Evolutionary conservation across 30 jellyfish, hydroid and myxozoan species (phyloP).

Genomic region (Aurelia aurita): DNA sequence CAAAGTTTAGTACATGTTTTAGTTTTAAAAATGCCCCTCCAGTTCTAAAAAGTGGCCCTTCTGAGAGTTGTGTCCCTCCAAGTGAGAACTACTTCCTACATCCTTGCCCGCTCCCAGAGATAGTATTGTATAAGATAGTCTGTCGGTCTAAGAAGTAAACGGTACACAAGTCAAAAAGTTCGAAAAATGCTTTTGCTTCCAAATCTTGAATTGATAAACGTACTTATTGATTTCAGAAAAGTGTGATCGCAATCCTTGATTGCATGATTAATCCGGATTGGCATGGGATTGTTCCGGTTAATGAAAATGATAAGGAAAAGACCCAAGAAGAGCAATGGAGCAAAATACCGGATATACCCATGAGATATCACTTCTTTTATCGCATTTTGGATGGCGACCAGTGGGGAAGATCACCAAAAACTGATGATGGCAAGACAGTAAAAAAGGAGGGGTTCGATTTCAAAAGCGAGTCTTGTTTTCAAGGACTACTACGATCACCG

Average conservation of each 20-base stretch:
- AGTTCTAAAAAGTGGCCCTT: too few species aligned
- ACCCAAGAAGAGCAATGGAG: constrained; percentile 67
- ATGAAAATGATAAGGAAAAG: constrained; percentile 56
- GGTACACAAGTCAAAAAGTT: too few species aligned
- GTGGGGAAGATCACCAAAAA: constrained; percentile 75
- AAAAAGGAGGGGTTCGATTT: constrained; percentile 42
- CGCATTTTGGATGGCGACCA: constrained; percentile 89
- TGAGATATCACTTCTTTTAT: constrained; percentile 83
- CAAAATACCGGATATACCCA: constrained; percentile 78
- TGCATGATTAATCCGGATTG: constrained; percentile 89
- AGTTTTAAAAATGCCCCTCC: too few species aligned
- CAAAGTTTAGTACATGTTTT: too few species aligned
- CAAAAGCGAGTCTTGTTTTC: constrained; percentile 66
- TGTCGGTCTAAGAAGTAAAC: too few species aligned
- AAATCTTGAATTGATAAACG: too few species aligned
- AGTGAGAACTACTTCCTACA: too few species aligned
- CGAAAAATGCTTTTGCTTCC: too few species aligned
- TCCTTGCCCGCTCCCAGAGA: too few species aligned
- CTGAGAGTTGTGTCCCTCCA: too few species aligned
- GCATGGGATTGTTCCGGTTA: constrained; percentile 77
- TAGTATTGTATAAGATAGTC: too few species aligned
- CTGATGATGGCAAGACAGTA: constrained; percentile 19
- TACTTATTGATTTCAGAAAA: constrained; percentile 60
- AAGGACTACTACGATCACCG: constrained; percentile 59
- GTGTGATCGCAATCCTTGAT: constrained; percentile 90